A percentile compares a stretch with the other conserved stretches of the same genome.
Conservation (phyloP, 2,797 vertebrate species). For the Cichlasoma orientale region DNA sequence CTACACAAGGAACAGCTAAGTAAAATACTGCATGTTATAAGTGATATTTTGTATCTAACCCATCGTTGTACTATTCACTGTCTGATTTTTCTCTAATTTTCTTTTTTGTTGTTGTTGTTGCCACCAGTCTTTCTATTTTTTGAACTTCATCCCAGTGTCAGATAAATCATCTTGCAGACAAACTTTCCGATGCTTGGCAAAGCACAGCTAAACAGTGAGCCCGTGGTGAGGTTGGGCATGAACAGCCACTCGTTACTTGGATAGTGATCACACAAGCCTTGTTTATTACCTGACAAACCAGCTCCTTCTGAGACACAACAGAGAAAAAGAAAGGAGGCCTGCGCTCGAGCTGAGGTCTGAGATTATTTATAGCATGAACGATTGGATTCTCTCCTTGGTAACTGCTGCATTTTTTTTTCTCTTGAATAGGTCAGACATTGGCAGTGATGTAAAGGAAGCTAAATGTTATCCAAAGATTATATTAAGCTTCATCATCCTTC, state of each 20-base stretch:
- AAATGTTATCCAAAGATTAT: not conserved
- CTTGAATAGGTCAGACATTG: slow-evolving; percentile 39
- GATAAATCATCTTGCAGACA: slow-evolving; percentile 46
- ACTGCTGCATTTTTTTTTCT: slow-evolving; percentile 43
- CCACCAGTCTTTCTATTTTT: not conserved
- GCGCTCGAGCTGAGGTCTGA: slow-evolving; percentile 7
- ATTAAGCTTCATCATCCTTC: not conserved
- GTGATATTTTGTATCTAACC: no score
- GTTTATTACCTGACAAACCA: slow-evolving; percentile 41
- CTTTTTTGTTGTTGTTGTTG: not conserved
- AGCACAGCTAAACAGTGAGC: slow-evolving; percentile 16
- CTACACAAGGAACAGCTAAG: not conserved
- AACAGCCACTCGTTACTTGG: slow-evolving; percentile 28
- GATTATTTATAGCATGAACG: slow-evolving; percentile 41
- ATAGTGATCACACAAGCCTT: slow-evolving; percentile 42
- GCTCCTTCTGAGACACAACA: slow-evolving; percentile 19
- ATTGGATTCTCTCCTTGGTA: slow-evolving; percentile 51
- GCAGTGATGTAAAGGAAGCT: not conserved
- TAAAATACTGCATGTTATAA: not conserved
- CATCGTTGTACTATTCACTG: no score
- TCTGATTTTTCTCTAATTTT: not conserved
- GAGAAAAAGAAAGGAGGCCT: slow-evolving; percentile 6
- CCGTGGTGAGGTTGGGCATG: slow-evolving; percentile 16
- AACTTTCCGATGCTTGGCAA: slow-evolving; percentile 22
- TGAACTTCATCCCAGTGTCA: slow-evolving; percentile 1